Evolutionary conservation across 2,113 vertebrate species (phyloP), one percentile per base, ranked within the genome.

Genomic region (Epinephelus cyanopodus): DNA sequence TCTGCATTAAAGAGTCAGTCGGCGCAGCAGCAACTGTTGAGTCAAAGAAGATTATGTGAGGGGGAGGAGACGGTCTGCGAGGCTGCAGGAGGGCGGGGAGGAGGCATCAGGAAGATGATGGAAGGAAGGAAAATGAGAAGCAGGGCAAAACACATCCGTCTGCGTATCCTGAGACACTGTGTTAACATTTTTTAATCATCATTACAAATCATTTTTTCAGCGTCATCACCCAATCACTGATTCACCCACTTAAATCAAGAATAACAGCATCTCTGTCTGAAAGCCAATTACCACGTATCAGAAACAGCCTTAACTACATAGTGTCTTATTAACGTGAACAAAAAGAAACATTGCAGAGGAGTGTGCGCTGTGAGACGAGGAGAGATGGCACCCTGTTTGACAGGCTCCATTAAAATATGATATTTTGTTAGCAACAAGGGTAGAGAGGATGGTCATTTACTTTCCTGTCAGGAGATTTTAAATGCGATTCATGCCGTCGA

Each of bases 21-120:
- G 21, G 25, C 19, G 18, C n/a, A 14, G 50, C 62, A 50, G 6
- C 8, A n/a, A 62, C 58, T 39, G 47, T 18, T 62, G 54, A 60
- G 11, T 19, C 21, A 45, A 19, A n/a, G 25, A 57, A 70, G 77
- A 62, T 45, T 18, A 79, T 77, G 25, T 57, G 19, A 33, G 48
- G 63, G 63, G 72, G 42, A 67, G 25, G 63, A 77, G 63, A 50
- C 21, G 63, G 15, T 68, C 64, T 78, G 42, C 29, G 70, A 73
- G 56, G 42, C 6, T 19, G 45, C 6, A 19, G 37, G 62, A 45
- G 39, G n/a, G 50, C 11, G n/a, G 17, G 9, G 33, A 76, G n/a
- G 23, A 77, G 42, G 27, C 54, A 13, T 23, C 39, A 12, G 4
- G n/a, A 18, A 54, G 29, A 62, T 61, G 65, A n/a, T 6, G 23